Conservation (phyloP, 2,888 invertebrate genomes). For the Cephalotes varians region DNA sequence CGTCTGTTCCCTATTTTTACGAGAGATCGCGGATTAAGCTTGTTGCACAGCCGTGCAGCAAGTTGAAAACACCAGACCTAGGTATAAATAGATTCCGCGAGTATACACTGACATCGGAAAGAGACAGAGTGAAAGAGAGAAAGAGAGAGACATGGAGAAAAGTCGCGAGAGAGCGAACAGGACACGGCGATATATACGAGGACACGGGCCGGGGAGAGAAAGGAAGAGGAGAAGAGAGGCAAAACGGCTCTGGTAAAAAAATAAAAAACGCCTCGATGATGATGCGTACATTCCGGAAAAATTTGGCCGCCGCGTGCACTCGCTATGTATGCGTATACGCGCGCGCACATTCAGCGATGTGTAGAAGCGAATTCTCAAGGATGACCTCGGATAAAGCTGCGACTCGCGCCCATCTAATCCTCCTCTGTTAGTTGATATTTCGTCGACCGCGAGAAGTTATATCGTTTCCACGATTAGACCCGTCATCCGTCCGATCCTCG, state of each 20-base stretch:
- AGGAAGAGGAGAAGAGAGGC: neutral
- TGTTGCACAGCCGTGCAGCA: conserved; percentile 75
- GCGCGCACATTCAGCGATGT: conserved; percentile 15
- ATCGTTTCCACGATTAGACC: conserved; percentile 1
- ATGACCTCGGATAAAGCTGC: conserved; percentile 68
- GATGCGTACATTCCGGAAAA: conserved; percentile 63
- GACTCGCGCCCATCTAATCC: conserved; percentile 47
- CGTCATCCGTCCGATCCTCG: conserved; percentile 1
- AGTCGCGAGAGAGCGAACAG: conserved; percentile 33
- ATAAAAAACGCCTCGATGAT: conserved; percentile 60
- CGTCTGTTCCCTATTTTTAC: conserved; percentile 75
- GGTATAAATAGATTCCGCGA: conserved; percentile 74
- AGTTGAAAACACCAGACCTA: conserved; percentile 75
- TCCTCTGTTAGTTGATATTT: neutral
- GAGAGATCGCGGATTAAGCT: conserved; percentile 68
- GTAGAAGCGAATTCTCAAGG: conserved; percentile 76
- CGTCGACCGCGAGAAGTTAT: conserved; percentile 4
- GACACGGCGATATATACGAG: conserved; percentile 22
- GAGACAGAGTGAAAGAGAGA: neutral
- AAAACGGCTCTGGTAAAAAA: conserved; percentile 60
- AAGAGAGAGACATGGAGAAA: conserved; percentile 38
- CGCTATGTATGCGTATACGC: conserved; percentile 39
- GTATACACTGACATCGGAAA: conserved; percentile 50
- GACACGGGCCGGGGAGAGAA: neutral
- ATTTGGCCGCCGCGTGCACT: conserved; percentile 52